Evolutionary conservation across 2,888 invertebrate species (phyloP).

Genomic region (Brenthis hecate): DNA sequence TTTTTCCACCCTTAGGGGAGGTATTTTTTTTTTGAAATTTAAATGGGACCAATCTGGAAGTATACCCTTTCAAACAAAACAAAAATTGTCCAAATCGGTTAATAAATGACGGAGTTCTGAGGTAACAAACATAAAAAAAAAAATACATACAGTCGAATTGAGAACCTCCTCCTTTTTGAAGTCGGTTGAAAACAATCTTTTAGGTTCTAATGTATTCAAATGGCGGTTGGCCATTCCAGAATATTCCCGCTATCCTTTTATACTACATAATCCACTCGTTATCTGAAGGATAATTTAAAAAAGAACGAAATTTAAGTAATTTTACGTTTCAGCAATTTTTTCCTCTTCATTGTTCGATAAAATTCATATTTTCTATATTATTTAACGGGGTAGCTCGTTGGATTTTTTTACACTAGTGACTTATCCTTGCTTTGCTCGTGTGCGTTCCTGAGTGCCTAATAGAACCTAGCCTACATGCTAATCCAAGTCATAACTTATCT

Average conservation of each 20-base stretch:
- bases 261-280: conserved; percentile 57
- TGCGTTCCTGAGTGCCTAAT: background rate
- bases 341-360: conserved; percentile 7
- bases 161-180: too few relatives aligned
- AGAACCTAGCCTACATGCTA: background rate
- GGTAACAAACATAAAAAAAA: too few relatives aligned
- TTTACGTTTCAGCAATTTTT: conserved; percentile 17
- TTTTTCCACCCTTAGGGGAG: too few relatives aligned
- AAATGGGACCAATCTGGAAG: too few relatives aligned
- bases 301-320: conserved; percentile 26
- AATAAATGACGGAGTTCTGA: too few relatives aligned
- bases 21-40: too few relatives aligned
- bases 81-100: too few relatives aligned
- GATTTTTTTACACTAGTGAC: background rate
- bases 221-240: conserved; percentile 51
- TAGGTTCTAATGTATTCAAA: conserved; percentile 62
- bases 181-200: conserved; percentile 55
- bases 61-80: too few relatives aligned
- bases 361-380: background rate
- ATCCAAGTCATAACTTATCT: background rate
- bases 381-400: conserved; percentile 4
- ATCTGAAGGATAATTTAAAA: conserved; percentile 55
- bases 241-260: conserved; percentile 54
- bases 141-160: too few relatives aligned
- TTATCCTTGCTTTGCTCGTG: background rate